These are phyloP conservation scores for Nomada ferruginata DNA, from an alignment of 2,888 invertebrate genomes.

Conservation along the genomic window DNA sequence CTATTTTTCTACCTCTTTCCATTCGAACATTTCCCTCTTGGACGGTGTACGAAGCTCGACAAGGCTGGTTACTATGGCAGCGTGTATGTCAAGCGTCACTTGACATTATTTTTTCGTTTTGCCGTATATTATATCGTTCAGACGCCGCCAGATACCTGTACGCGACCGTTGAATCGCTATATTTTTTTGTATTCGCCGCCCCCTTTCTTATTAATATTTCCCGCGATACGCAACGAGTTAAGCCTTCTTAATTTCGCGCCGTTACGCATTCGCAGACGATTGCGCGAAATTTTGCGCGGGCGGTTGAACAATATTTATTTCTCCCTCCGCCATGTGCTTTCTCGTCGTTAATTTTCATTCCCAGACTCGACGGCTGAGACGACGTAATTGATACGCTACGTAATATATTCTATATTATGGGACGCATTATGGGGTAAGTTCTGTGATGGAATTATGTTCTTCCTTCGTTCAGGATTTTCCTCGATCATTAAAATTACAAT, in stretches of 20 bases:
- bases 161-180: not conserved
- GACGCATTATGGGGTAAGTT: not conserved
- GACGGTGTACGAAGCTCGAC: constrained; percentile 13
- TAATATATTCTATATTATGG: not conserved
- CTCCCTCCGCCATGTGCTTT: not conserved
- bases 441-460: not conserved
- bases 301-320: constrained; percentile 2
- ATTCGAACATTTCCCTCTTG: constrained; percentile 6
- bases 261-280: not conserved
- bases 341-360: constrained; percentile 14
- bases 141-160: not conserved
- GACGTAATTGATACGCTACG: not conserved
- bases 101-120: constrained; percentile 39
- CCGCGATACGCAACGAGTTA: not conserved
- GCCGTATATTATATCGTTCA: constrained; percentile 9
- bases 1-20: not conserved
- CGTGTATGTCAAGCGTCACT: constrained; percentile 31
- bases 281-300: not conserved
- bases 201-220: not conserved
- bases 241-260: not conserved
- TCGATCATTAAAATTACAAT: not conserved
- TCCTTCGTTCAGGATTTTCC: not conserved
- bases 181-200: not conserved
- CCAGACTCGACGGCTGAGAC: not conserved
- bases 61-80: constrained; percentile 1